Conservation (phyloP, 37 sponge, comb jelly and placozoan genomes). For the Oscarella lobularis region DNA sequence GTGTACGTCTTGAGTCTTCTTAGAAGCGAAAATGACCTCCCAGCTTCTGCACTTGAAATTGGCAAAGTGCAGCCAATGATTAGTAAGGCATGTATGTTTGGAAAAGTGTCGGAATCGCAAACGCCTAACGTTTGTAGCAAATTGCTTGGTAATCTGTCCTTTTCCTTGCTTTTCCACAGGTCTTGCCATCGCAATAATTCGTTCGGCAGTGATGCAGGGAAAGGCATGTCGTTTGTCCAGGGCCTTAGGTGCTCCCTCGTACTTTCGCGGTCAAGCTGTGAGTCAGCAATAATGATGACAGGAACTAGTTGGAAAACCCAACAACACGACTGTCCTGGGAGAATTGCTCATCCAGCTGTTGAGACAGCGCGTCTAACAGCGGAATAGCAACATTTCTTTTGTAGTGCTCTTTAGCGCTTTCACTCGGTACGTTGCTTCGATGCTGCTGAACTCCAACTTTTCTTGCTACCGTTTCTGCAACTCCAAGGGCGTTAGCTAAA, state of each 20-base stretch:
- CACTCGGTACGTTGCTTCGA: conserved; percentile 13
- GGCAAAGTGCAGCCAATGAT: conserved; percentile 32
- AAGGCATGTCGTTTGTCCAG: conserved; percentile 21
- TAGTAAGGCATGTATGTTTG: conserved; percentile 27
- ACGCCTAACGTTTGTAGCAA: neutral
- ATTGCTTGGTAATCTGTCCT: conserved; percentile 11
- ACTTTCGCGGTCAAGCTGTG: no score
- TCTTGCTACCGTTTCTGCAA: conserved; percentile 16
- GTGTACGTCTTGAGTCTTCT: conserved; percentile 25
- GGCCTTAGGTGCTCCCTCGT: conserved; percentile 9
- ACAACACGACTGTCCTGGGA: conserved; percentile 16
- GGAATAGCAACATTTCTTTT: conserved; percentile 20
- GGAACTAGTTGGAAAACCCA: neutral
- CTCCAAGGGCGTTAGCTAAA: conserved; percentile 24
- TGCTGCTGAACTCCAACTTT: conserved; percentile 16
- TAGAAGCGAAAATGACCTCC: conserved; percentile 15
- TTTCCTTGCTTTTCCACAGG: conserved; percentile 13
- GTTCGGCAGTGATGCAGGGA: conserved; percentile 17
- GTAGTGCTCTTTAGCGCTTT: conserved; percentile 23
- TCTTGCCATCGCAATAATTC: conserved; percentile 18
- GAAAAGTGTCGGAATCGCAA: conserved; percentile 24
- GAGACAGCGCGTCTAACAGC: conserved; percentile 23
- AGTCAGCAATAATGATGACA: neutral
- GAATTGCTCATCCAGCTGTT: conserved; percentile 19
- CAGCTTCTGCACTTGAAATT: conserved; percentile 34